Conservation (phyloP, 2,113 vertebrate genomes). For the Rallus limicola region DNA sequence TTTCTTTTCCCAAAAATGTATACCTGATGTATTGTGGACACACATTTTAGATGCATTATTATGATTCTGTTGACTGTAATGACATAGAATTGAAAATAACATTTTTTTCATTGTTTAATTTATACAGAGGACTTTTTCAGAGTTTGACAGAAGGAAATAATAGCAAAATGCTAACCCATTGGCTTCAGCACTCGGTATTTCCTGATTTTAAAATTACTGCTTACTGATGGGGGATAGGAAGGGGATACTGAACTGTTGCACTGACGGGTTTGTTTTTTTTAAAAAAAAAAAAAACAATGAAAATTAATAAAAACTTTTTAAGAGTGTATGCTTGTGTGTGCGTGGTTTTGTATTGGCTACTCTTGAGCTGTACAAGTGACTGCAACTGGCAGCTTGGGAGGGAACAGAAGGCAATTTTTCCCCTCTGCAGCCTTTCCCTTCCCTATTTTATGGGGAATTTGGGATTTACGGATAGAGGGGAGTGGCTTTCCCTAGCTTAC, state of each 20-base stretch:
- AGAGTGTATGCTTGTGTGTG: constrained; percentile 64
- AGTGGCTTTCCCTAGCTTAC: not conserved
- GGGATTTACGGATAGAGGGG: fast-evolving
- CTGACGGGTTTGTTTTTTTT: constrained; percentile 80
- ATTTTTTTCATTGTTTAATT: constrained; percentile 84
- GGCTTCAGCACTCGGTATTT: constrained; percentile 82
- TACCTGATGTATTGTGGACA: constrained; percentile 82
- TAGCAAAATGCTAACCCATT: constrained; percentile 83
- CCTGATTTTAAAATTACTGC: constrained; percentile 78
- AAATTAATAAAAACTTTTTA: constrained; percentile 86
- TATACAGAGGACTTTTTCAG: constrained; percentile 86
- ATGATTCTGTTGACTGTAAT: constrained; percentile 85
- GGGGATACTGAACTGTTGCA: constrained; percentile 80
- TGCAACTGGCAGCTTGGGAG: not conserved
- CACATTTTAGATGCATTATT: constrained; percentile 84
- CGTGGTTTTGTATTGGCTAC: constrained; percentile 30
- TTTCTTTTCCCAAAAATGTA: constrained; percentile 78
- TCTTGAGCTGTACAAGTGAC: not conserved
- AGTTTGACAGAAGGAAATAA: constrained; percentile 84
- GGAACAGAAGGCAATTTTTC: not conserved
- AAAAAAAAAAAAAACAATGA: constrained; percentile 74
- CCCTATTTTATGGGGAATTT: not conserved
- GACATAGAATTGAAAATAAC: constrained; percentile 83
- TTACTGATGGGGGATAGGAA: constrained; percentile 76
- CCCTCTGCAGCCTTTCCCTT: not conserved